Evolutionary conservation across 2,797 vertebrate species (phyloP).

Genomic region (Pangasius krempfi): DNA sequence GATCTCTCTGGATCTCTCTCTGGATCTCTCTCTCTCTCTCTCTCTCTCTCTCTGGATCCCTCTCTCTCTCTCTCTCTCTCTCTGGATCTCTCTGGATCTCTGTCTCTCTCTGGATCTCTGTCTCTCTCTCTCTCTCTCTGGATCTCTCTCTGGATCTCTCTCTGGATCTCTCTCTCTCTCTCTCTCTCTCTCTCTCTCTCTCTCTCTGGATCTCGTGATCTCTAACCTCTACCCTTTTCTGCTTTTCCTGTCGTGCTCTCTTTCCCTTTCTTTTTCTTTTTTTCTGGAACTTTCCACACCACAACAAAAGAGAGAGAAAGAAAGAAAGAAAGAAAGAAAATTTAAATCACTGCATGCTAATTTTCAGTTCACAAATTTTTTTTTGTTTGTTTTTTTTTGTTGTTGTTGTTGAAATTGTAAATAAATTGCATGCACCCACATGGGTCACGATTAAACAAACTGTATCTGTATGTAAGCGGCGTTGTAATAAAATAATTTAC

Average conservation of each 20-base stretch:
- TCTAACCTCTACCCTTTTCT: slow-evolving; percentile 5
- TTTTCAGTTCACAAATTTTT: slow-evolving; percentile 3
- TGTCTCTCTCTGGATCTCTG: too few species aligned
- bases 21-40: too few species aligned
- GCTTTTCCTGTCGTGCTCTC: background rate
- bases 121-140: background rate
- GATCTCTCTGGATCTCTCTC: too few species aligned
- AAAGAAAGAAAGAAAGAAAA: background rate
- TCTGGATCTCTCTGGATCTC: too few species aligned
- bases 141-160: too few species aligned
- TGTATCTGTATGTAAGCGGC: slow-evolving; percentile 52
- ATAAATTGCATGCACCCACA: slow-evolving; percentile 34
- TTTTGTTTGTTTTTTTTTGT: background rate
- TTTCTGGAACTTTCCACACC: slow-evolving; percentile 27
- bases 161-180: background rate
- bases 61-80: too few species aligned
- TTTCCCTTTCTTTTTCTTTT: background rate
- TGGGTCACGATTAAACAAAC: background rate
- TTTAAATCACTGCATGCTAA: slow-evolving; percentile 31
- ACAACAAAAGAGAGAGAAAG: background rate
- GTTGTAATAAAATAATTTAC: slow-evolving; percentile 74
- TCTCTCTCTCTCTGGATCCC: too few species aligned
- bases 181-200: background rate
- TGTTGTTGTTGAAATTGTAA: slow-evolving; percentile 22
- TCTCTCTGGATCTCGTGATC: background rate